Conservation (phyloP, 2,888 invertebrate genomes). For the Brenthis hecate region DNA sequence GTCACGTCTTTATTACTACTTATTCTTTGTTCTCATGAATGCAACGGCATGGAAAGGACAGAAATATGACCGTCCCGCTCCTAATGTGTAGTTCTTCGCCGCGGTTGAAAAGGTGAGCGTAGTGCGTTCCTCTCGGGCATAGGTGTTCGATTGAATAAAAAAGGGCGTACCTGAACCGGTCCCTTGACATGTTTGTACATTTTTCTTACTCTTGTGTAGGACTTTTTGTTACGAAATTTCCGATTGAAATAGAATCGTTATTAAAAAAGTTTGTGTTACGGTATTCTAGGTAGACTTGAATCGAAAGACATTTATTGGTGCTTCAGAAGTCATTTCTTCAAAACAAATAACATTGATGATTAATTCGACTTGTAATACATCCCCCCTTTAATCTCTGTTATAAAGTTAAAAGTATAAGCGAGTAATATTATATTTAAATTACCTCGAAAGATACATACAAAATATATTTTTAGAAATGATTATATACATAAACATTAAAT, state of each 20-base stretch:
- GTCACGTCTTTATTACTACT: conserved; percentile 81
- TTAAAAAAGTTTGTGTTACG: conserved; percentile 79
- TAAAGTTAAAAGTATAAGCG: no score
- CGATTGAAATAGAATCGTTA: conserved; percentile 78
- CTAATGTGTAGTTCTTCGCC: conserved; percentile 46
- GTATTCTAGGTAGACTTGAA: conserved; percentile 60
- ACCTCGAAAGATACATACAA: no score
- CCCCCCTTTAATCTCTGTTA: no score
- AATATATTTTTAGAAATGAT: conserved; percentile 1
- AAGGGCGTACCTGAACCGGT: conserved; percentile 79
- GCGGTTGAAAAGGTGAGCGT: conserved; percentile 59
- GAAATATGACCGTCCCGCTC: conserved; percentile 54
- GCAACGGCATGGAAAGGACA: conserved; percentile 58
- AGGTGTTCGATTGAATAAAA: conserved; percentile 79
- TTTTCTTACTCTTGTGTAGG: conserved; percentile 74
- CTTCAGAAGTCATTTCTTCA: conserved; percentile 25
- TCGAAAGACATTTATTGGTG: conserved; percentile 57
- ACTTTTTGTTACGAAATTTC: conserved; percentile 76
- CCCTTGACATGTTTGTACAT: conserved; percentile 79
- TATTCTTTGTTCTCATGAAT: conserved; percentile 79
- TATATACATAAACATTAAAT: neutral
- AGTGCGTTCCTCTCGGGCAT: conserved; percentile 69
- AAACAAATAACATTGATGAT: neutral
- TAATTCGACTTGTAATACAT: no score
- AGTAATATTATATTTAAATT: no score